Percentiles rank a stretch among this genome's conserved stretches.
Evolutionary conservation across 1,140 invertebrate species (phyloP).

Genomic region (Leptinotarsa undecemlineata): DNA sequence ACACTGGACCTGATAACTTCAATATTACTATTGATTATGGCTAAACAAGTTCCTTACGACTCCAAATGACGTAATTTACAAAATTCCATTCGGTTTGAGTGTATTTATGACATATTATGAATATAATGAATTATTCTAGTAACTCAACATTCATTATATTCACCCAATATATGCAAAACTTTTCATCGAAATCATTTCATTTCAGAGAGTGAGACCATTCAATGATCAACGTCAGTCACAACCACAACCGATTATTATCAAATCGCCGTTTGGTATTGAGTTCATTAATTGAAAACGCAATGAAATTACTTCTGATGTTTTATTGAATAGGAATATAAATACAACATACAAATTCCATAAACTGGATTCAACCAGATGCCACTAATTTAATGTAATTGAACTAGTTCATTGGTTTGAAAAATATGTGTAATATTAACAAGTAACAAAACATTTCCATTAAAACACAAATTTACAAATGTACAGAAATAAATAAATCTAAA

Average conservation of each 20-base stretch:
- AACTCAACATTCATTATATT: too few relatives aligned
- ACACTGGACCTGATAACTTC: too few relatives aligned
- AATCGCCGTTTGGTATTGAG: constrained; percentile 50
- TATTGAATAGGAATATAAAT: neutral
- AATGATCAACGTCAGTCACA: neutral
- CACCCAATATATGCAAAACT: too few relatives aligned
- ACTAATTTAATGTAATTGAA: neutral
- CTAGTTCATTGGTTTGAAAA: neutral
- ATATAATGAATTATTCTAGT: too few relatives aligned
- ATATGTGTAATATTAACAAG: neutral
- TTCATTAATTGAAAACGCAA: constrained; percentile 41
- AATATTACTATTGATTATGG: too few relatives aligned
- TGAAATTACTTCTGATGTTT: neutral
- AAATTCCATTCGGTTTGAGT: too few relatives aligned
- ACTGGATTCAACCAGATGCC: neutral
- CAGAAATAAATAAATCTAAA: constrained; percentile 1
- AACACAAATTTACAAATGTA: neutral
- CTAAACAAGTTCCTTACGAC: too few relatives aligned
- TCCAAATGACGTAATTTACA: too few relatives aligned
- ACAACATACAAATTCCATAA: neutral
- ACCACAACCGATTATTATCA: constrained; percentile 27
- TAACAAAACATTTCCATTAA: neutral
- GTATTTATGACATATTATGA: too few relatives aligned
- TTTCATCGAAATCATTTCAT: neutral
- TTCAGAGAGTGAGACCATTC: neutral